phyloP scores from a whole-genome alignment of 1,140 invertebrate species.

The Drosophila melanica region DNA sequence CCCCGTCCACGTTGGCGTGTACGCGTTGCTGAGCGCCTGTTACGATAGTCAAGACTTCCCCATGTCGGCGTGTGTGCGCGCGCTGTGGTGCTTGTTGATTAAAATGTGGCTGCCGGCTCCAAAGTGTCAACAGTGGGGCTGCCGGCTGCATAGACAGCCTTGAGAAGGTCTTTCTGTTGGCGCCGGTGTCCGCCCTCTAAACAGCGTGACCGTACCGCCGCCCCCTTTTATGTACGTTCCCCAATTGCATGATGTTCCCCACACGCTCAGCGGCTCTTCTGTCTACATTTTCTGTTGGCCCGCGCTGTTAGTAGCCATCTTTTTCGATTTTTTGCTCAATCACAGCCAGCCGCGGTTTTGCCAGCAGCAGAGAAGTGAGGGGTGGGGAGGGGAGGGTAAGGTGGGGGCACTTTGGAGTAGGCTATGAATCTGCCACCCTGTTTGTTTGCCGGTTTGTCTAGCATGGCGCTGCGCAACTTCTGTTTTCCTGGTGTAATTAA shows the following conservation, averaged over 20 bases:
- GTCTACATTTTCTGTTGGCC: constrained; percentile 79
- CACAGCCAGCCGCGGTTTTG: constrained; percentile 17
- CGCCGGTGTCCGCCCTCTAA: no score
- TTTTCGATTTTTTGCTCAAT: constrained; percentile 80
- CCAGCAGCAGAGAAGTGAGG: background rate
- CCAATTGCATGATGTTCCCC: constrained; percentile 35
- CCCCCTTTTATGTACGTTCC: constrained; percentile 13
- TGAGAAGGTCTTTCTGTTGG: constrained; percentile 67
- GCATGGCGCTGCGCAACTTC: constrained; percentile 45
- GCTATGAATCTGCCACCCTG: constrained; percentile 26
- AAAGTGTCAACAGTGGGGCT: constrained; percentile 2
- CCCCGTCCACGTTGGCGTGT: background rate
- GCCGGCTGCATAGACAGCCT: constrained; percentile 35
- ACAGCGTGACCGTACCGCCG: background rate
- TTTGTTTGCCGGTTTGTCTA: constrained; percentile 13
- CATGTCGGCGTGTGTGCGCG: constrained; percentile 80
- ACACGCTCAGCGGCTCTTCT: constrained; percentile 17
- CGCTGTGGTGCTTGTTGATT: constrained; percentile 45
- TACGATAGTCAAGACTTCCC: constrained; percentile 81
- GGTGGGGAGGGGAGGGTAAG: constrained; percentile 4
- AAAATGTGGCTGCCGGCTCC: constrained; percentile 45
- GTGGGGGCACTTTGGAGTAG: constrained; percentile 6
- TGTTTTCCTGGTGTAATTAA: constrained; percentile 84
- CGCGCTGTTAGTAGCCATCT: constrained; percentile 82
- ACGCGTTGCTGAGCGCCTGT: constrained; percentile 51